phyloP scores from a whole-genome alignment of 2,888 invertebrate species.

The Plagodis dolabraria region DNA sequence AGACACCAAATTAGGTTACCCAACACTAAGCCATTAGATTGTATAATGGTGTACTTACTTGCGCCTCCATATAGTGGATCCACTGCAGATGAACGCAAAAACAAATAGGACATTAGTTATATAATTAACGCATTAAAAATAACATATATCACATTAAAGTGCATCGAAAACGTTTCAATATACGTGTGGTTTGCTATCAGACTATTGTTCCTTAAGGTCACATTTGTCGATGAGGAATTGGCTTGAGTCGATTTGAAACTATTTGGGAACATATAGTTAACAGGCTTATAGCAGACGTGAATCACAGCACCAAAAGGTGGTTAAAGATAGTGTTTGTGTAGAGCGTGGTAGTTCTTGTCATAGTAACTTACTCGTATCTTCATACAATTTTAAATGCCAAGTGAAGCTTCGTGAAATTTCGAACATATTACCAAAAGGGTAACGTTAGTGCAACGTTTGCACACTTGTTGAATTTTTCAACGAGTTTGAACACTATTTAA shows the following conservation, averaged over 20 bases:
- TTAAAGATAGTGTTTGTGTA: too few species aligned
- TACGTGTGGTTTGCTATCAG: conserved; percentile 7
- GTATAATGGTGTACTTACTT: conserved; percentile 81
- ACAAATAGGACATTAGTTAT: conserved; percentile 72
- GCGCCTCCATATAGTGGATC: conserved; percentile 90
- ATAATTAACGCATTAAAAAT: conserved; percentile 34
- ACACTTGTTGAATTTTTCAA: too few species aligned
- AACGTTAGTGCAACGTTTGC: too few species aligned
- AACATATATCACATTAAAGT: conserved; percentile 54
- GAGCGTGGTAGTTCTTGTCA: too few species aligned
- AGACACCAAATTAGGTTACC: conserved; percentile 9
- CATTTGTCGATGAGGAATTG: background rate
- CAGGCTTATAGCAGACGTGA: too few species aligned
- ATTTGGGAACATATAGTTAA: too few species aligned
- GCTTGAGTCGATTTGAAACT: background rate
- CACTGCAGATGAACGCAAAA: conserved; percentile 83
- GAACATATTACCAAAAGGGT: too few species aligned
- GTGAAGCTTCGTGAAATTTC: too few species aligned
- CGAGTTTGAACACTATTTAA: too few species aligned
- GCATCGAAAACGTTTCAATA: conserved; percentile 24
- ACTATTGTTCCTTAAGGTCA: conserved; percentile 13
- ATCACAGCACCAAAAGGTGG: too few species aligned
- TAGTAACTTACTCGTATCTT: too few species aligned
- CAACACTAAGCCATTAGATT: conserved; percentile 8
- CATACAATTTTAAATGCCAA: too few species aligned